Base-by-base conservation (phyloP, 2,888 invertebrate genomes). In the Sturmia bella region DNA sequence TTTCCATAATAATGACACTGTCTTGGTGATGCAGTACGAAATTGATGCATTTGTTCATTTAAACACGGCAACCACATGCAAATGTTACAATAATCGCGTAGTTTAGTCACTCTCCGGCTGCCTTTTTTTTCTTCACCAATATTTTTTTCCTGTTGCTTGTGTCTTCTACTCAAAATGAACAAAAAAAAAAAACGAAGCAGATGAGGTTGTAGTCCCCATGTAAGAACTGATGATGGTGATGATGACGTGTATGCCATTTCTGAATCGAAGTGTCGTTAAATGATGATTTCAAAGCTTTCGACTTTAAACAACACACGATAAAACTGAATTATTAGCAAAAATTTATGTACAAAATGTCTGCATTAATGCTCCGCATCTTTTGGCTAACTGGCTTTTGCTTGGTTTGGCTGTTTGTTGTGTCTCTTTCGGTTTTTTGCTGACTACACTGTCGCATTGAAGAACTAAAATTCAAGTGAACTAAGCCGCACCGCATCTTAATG, bases 281-380 rank as follows among this genome's bases (percentile, higher is more conserved):
- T 17, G 52, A 54, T 52, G 59, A 59, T 52, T 21, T 52, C 37
- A 50, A 19, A 15, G 0, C 24, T 32, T 41, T 24, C 43, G 32
- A 57, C 54, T 56, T n/a, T 39, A 48, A 68, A 68, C 59, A 69
- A 24, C 50, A 72, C 59, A 73, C 78, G 66, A 72, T 78, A 66
- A 79, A 68, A 68, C 52, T 79, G 66, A 73, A 79, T 79, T 79
- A 79, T 73, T 61, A 79, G 73, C 72, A 52, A 66, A 77, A 52
- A 43, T 63, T 27, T 74, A 45, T 74, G 63, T 73, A 73, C 73
- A 43, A 73, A 73, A 73, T 63, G 43, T 52, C 54, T 63, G 54
- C 57, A 70, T 63, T 54, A 73, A 63, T 52, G 52, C 41, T 59
- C 7, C 32, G 32, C 52, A 61, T 73, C 73, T 54, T 64, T 6